Evolutionary conservation across 1,140 invertebrate species (phyloP).

Genomic region (Nilaparvata lugens): DNA sequence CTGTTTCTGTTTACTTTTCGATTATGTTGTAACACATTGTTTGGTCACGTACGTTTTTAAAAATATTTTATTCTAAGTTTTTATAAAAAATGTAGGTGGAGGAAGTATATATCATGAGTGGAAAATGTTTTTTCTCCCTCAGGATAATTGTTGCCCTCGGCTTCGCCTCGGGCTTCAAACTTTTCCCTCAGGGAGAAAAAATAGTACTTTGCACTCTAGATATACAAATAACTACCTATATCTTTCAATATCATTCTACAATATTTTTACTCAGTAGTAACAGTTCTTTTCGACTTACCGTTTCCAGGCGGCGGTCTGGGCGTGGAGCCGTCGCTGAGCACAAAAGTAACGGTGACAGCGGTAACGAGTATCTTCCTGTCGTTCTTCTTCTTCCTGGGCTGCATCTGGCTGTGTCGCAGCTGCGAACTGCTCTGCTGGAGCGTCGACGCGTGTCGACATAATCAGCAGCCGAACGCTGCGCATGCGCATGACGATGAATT

Average conservation of each 20-base stretch:
- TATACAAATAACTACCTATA: neutral
- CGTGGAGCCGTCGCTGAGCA: constrained; percentile 2
- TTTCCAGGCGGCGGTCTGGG: neutral
- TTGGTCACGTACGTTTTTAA: too few relatives aligned
- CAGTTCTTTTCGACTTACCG: neutral
- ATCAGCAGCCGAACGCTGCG: constrained; percentile 14
- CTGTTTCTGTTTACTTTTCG: too few relatives aligned
- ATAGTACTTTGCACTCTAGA: too few relatives aligned
- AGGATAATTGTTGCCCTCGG: too few relatives aligned
- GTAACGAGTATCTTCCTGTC: constrained; percentile 29
- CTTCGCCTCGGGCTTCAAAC: too few relatives aligned
- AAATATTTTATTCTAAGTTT: too few relatives aligned
- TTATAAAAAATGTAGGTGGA: too few relatives aligned
- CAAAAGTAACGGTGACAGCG: constrained; percentile 26
- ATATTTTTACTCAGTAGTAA: neutral
- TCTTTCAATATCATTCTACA: neutral
- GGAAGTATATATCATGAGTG: too few relatives aligned
- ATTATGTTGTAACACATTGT: too few relatives aligned
- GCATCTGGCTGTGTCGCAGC: constrained; percentile 28
- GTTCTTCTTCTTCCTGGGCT: constrained; percentile 30
- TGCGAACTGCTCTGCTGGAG: constrained; percentile 23
- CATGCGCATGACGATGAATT: constrained; percentile 2
- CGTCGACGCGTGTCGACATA: constrained; percentile 3
- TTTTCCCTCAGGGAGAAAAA: too few relatives aligned
- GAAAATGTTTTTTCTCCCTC: too few relatives aligned